Evolutionary conservation across 2,888 invertebrate species (phyloP), one percentile per base, ranked within the genome.

Genomic region (Julus scandinavius): DNA sequence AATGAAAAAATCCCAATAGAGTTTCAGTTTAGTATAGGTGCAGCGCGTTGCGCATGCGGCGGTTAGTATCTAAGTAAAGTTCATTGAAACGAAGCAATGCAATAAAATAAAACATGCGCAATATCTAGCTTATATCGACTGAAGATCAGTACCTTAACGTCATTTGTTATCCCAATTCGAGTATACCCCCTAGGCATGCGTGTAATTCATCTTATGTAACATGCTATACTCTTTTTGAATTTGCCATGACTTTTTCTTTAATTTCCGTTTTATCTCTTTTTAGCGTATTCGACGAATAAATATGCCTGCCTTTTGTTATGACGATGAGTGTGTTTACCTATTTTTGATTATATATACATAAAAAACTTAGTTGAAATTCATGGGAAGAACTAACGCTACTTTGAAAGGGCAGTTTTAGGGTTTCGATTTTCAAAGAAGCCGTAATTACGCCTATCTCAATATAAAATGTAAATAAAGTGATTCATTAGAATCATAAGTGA

Each of bases 61-160:
- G 7, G 85, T 85, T 85, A 85, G 40, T 40, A n/a, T 29, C 0
- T n/a, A 85, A 85, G 49, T 9, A 84, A 38, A 41, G 41, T 40
- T 29, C 72, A 72, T 72, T 29, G 72, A 72, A 29, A 20, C n/a
- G 72, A 20, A 72, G 17, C 72, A 72, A 72, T 72, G 9, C 29
- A 20, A 72, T 72, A 72, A 72, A 72, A 72, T 72, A 72, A 72
- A 29, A 72, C 72, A 72, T 72, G 72, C 72, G 72, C 72, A 72
- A 72, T 58, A n/a, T n/a, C 9, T 20, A 72, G 72, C 29, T 20
- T 72, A 20, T 9, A 72, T 20, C 20, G 29, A 29, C 5, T 6
- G 2, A 63, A 49, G 63, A 63, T 63, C 6, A 63, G 63, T n/a
- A 63, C 13, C 17, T 63, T 63, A 17, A 17, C 63, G 4, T 17